Conservation (phyloP, 2,113 vertebrate genomes). For the Ictidomys tridecemlineatus region DNA sequence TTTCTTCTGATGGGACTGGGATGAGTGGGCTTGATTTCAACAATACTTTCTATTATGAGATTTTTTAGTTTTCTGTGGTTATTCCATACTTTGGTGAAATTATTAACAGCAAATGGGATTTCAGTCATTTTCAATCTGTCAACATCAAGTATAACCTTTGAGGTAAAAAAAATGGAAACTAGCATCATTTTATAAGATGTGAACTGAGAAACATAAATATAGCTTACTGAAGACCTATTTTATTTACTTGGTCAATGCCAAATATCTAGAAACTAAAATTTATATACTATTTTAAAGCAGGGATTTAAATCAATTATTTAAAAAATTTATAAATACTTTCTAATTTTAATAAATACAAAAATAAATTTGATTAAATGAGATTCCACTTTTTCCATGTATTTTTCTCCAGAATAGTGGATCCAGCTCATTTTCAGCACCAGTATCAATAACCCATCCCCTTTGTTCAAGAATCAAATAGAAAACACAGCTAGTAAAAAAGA, state of each 20-base stretch:
- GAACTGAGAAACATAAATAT: neutral
- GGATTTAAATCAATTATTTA: neutral
- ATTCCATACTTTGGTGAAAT: neutral
- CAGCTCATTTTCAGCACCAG: slow-evolving; percentile 58
- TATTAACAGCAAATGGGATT: slow-evolving; percentile 44
- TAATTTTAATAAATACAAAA: slow-evolving; percentile 60
- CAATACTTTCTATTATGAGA: neutral
- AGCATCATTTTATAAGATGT: neutral
- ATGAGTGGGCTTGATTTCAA: neutral
- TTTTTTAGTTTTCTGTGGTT: slow-evolving; percentile 8
- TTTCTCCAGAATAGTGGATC: neutral
- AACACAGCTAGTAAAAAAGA: slow-evolving; percentile 5
- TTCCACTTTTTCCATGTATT: neutral
- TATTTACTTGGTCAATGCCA: slow-evolving; percentile 27
- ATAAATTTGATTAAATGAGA: slow-evolving; percentile 40
- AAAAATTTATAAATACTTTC: neutral
- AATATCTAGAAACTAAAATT: slow-evolving; percentile 1
- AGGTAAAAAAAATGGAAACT: slow-evolving; percentile 46
- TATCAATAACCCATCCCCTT: slow-evolving; percentile 52
- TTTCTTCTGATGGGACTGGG: neutral
- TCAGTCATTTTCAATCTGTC: slow-evolving; percentile 47
- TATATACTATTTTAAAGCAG: neutral
- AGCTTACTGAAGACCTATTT: neutral
- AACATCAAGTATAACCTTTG: neutral
- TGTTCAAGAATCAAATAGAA: slow-evolving; percentile 60